Evolutionary conservation across 1,140 invertebrate genomes (phyloP), one percentile per base, ranked within the genome.

Genomic region (Scaptomyza hsui): DNA sequence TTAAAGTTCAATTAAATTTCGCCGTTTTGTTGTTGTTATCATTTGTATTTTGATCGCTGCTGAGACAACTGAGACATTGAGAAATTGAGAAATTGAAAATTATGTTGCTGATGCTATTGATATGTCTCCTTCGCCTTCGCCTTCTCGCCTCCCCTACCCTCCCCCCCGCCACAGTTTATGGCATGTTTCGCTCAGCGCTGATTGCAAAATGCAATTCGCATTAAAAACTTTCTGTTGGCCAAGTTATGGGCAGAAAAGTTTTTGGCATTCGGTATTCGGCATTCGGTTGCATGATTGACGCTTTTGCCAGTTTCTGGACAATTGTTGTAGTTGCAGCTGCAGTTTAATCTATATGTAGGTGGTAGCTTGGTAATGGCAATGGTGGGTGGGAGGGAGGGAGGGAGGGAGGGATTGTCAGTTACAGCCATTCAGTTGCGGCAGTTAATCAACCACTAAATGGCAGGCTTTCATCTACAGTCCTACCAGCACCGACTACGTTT

Each of bases 1-100:
- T 85, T 86, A 79, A 77, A 86, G 80, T 85, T 85, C 81, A 85
- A 85, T 85, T 86, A 80, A 86, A 86, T 83, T 72, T 55, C 26
- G 26, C 26, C 1, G 48, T 75, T 68, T 59, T 62, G 44, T 16
- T 35, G 47, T 18, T 64, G 47, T 56, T 71, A 37, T 37, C 52
- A 56, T 51, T 53, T 55, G 59, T 39, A 52, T 52, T 71, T 57
- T 64, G 61, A 64, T 64, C 37, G 52, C 13, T n/a, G n/a, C n/a
- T n/a, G n/a, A n/a, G n/a, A 15, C 15, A 29, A 5, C 13, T 16
- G 47, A 3, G 47, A 16, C 13, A 45, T 51, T 13, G 24, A 32
- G 77, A 76, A 68, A 80, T 62, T 75, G 59, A 62, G 60, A 75
- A 71, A 79, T 79, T 75, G 76, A 75, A 79, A 79, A 80, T 79